Conservation (phyloP, 1,140 invertebrate genomes). For the Caenorhabditis briggsae region DNA sequence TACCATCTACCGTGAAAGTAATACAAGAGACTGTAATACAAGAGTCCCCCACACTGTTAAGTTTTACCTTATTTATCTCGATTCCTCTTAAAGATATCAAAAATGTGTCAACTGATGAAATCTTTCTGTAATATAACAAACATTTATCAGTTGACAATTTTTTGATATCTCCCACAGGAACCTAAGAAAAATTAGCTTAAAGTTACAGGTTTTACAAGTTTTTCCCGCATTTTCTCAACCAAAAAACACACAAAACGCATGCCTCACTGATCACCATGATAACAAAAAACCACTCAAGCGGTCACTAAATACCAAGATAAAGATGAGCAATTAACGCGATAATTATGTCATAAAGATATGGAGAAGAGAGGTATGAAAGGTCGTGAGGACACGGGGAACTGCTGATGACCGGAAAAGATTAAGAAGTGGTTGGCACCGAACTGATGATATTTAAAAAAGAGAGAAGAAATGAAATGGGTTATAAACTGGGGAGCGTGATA, state of each 20-base stretch:
- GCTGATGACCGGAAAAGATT: constrained; percentile 19
- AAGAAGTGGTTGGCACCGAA: constrained; percentile 2
- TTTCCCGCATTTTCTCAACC: too few species aligned
- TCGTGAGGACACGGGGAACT: neutral
- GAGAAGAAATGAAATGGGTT: neutral
- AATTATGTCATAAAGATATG: constrained; percentile 47
- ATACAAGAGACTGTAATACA: too few species aligned
- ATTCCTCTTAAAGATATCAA: too few species aligned
- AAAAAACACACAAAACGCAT: neutral
- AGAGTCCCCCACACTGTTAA: too few species aligned
- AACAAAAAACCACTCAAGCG: neutral
- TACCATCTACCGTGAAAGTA: too few species aligned
- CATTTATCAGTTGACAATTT: too few species aligned
- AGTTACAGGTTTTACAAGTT: too few species aligned
- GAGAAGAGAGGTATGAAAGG: constrained; percentile 26
- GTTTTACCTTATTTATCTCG: too few species aligned
- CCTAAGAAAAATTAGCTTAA: too few species aligned
- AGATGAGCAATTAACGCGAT: constrained; percentile 48
- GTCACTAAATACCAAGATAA: neutral
- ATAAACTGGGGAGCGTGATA: neutral
- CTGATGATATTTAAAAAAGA: neutral
- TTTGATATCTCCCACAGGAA: neutral
- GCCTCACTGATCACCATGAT: neutral
- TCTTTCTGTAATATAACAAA: too few species aligned
- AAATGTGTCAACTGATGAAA: too few species aligned